These are phyloP conservation scores for Drymonia ruficornis DNA, from an alignment of 2,888 invertebrate species.

Conservation along the genomic window DNA sequence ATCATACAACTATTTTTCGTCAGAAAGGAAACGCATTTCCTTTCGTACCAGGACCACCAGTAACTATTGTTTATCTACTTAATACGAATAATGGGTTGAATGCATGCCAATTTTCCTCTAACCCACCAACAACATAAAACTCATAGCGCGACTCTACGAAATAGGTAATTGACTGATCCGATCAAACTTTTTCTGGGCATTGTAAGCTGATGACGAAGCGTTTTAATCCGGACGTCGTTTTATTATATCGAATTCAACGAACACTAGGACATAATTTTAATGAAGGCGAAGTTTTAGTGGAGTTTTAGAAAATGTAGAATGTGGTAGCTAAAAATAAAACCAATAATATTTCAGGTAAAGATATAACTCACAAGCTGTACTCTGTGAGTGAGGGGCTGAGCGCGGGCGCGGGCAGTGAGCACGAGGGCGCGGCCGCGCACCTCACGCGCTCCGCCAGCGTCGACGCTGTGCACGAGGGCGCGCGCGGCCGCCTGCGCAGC, in stretches of 20 bases:
- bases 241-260: not conserved
- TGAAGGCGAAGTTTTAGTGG: not conserved
- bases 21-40: too few relatives aligned
- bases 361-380: constrained; percentile 93
- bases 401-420: constrained; percentile 75
- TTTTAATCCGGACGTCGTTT: constrained; percentile 16
- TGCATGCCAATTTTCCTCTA: constrained; percentile 28
- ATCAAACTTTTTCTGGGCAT: constrained; percentile 44
- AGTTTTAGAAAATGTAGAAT: not conserved
- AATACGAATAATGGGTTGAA: constrained; percentile 34
- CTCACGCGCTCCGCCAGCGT: constrained; percentile 90
- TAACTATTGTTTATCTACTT: constrained; percentile 28
- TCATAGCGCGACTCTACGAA: constrained; percentile 7
- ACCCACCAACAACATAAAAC: constrained; percentile 5
- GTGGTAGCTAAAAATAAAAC: too few relatives aligned
- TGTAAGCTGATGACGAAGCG: constrained; percentile 43
- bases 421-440: constrained; percentile 68
- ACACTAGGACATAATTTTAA: not conserved
- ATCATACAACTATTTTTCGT: too few relatives aligned
- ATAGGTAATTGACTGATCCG: constrained; percentile 33
- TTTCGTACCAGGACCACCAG: constrained; percentile 13
- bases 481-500: constrained; percentile 90
- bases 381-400: constrained; percentile 91
- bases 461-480: constrained; percentile 91
- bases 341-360: constrained; percentile 85